Percentiles rank a stretch among this genome's conserved stretches.
These are phyloP conservation scores for Sciurus niger DNA, from an alignment of 2,113 vertebrate genomes.

Conservation along the genomic window DNA sequence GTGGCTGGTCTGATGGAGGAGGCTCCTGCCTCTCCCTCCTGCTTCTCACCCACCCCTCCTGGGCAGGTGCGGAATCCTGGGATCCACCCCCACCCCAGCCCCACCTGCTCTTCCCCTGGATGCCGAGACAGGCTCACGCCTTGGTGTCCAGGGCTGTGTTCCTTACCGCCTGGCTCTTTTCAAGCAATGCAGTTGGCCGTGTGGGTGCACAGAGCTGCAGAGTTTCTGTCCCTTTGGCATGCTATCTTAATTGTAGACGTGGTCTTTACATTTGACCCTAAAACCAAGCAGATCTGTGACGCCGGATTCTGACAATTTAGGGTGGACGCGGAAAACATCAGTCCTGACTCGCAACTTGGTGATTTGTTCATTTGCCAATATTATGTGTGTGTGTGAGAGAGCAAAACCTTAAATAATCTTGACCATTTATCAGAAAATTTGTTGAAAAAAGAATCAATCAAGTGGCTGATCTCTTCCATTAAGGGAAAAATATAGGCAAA, in stretches of 20 bases:
- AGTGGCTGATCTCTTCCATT: constrained; percentile 62
- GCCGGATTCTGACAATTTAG: background rate
- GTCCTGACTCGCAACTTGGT: background rate
- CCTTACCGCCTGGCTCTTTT: background rate
- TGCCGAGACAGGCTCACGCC: background rate
- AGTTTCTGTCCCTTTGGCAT: constrained; percentile 45
- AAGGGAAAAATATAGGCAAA: background rate
- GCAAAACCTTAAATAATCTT: constrained; percentile 36
- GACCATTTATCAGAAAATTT: constrained; percentile 14
- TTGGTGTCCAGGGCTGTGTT: too few species aligned
- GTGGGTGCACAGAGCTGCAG: background rate
- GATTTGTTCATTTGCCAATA: constrained; percentile 22
- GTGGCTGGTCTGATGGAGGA: background rate
- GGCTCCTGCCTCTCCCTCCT: background rate
- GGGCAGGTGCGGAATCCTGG: too few species aligned
- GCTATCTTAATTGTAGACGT: constrained; percentile 44
- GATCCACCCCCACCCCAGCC: background rate
- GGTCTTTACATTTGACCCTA: background rate
- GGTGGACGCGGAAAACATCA: background rate
- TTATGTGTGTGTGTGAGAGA: background rate
- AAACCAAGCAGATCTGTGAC: background rate
- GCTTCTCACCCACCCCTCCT: too few species aligned
- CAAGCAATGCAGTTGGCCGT: background rate
- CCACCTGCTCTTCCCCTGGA: background rate
- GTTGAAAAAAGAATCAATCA: constrained; percentile 59